Base-by-base conservation (phyloP, 2,113 vertebrate species). In the Eolophus roseicapilla region DNA sequence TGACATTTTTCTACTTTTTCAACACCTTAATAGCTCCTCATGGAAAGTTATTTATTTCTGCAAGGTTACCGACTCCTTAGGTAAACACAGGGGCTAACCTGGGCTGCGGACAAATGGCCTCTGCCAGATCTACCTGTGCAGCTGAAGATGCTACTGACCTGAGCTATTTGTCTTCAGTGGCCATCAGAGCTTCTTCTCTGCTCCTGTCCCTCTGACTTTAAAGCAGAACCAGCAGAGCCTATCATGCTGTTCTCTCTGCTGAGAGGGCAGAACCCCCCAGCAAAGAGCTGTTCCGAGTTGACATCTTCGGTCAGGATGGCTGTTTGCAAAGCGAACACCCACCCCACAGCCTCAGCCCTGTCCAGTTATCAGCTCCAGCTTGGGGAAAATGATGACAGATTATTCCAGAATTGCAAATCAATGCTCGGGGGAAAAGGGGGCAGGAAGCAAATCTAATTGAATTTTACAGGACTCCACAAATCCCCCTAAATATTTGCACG, bases 401-500 rank as follows among this genome's bases (percentile, higher is more conserved):
- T 63, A 53, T 86, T 64, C 35, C 77, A 88, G 62, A 92, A 79
- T 33, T 75, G 57, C 41, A 86, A 71, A 88, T 59, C 52, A 92
- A 2, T 78, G 37, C 33, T 81, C 55, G 37, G 71, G 52, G 60
- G 46, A 55, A 90, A 95, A 67, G 46, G 21, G 83, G 33, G 29
- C 31, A 47, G 55, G n/a, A 96, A 83, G 50, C 13, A 92, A 94
- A 95, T 75, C 41, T 59, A 86, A 96, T 83, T 93, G 88, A 79
- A 95, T 96, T 94, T 88, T 83, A 93, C 68, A 92, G 71, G 18
- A 47, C 46, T 90, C 90, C 55, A 71, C 46, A 92, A 94, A 83
- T 86, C 31, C 29, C 35, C 41, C 68, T 75, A 96, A 95, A 88
- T 90, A 78, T 90, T 71, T 86, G 76, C 71, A 93, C 39, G 91